Conservation (phyloP, 2,888 invertebrate genomes). For the Epirrhoe tristata region DNA sequence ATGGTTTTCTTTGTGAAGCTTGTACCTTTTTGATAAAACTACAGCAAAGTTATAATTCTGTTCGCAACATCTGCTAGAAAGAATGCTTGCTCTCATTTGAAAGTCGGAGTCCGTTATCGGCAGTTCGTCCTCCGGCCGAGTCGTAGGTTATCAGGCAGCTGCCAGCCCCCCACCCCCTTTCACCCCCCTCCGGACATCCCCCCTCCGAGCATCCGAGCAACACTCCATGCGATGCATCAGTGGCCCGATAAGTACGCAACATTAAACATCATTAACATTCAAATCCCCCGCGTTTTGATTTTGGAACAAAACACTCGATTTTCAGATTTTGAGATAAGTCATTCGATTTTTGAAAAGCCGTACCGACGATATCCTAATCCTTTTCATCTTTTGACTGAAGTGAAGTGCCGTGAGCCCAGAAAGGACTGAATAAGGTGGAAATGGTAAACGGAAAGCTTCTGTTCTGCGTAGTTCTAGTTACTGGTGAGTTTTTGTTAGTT, state of each 20-base stretch:
- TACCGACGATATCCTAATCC: not conserved
- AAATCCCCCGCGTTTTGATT: conserved; percentile 28
- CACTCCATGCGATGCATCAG: conserved; percentile 70
- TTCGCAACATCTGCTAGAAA: conserved; percentile 57
- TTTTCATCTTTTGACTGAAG: conserved; percentile 28
- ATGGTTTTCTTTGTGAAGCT: no score
- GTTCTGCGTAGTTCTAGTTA: conserved; percentile 71
- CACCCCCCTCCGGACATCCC: conserved; percentile 49
- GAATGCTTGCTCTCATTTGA: conserved; percentile 75
- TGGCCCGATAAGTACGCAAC: conserved; percentile 67
- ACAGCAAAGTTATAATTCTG: not conserved
- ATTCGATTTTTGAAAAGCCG: conserved; percentile 1
- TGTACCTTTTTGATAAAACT: not conserved
- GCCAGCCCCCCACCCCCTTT: conserved; percentile 51
- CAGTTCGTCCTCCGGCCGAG: conserved; percentile 69
- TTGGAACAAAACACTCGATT: conserved; percentile 38
- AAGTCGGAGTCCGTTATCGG: conserved; percentile 71
- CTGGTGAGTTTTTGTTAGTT: conserved; percentile 66
- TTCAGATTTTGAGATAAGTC: conserved; percentile 4
- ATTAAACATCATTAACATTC: conserved; percentile 59
- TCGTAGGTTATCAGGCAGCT: conserved; percentile 73
- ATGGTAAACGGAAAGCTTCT: conserved; percentile 76
- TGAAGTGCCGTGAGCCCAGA: conserved; percentile 41
- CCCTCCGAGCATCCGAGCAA: conserved; percentile 55
- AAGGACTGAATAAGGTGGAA: conserved; percentile 72